Base-by-base conservation (phyloP, 2,888 invertebrate genomes). In the Tenthredo notha region DNA sequence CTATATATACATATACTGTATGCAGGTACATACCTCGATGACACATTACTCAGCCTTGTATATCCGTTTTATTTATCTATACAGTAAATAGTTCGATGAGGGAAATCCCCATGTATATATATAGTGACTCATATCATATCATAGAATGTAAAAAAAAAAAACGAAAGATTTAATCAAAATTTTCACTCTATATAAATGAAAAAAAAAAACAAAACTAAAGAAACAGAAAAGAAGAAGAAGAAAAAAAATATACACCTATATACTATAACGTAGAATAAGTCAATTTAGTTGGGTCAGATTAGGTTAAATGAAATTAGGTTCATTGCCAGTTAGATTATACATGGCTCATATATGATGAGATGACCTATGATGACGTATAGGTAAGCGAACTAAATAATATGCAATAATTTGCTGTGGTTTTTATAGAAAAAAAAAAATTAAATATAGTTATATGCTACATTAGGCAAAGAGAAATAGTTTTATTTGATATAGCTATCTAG, bases 251-350 rank as follows among this genome's bases (percentile, higher is more conserved):
- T 33, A 72, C 67, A 15, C 1, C 25, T 21, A 70, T 12, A 43
- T 40, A 25, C 21, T 12, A 4, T 9, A 21, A 25, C 29, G 72
- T 43, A 40, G 72, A 43, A 29, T 5, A 47, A 43, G 40, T 72
- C 72, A 74, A 74, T 74, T 74, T 74, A 74, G n/a, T 74, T 74
- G 43, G 72, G 72, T 74, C 72, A 74, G 72, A 74, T 74, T 43
- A 74, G 72, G 72, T 74, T 74, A 74, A 74, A 74, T 74, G 72
- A 74, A 74, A 74, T 74, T 74, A 74, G 72, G 72, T 12, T 54
- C 21, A 37, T 47, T 15, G 47, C 15, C 47, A 43, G 72, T 43
- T 74, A 74, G 72, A 43, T 74, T 25, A 70, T 4, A 12, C 21
- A 70, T 29, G 15, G 29, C 29, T 21, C 25, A 37, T 37, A 33